Percentiles rank a stretch among this genome's conserved stretches.
phyloP scores from a whole-genome alignment of 2,113 vertebrate genomes.

The Oreochromis spilurus region DNA sequence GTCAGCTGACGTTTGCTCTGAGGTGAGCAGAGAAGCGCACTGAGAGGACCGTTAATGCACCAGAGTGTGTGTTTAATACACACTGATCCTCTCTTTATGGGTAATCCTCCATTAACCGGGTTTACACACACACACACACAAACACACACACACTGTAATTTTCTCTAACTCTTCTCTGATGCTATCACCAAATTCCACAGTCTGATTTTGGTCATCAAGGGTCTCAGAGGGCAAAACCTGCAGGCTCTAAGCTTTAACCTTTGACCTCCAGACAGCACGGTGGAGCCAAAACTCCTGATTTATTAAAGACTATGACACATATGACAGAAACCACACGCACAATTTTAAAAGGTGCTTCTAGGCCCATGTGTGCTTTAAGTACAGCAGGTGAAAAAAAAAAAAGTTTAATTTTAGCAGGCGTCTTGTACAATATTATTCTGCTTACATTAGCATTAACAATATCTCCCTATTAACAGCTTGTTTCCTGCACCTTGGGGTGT shows the following conservation, averaged over 20 bases:
- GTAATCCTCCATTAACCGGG: conserved; percentile 49
- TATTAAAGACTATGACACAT: background rate
- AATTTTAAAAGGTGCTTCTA: background rate
- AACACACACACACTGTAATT: background rate
- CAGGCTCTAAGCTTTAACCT: background rate
- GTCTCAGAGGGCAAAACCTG: background rate
- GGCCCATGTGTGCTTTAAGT: background rate
- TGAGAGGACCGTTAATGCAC: conserved; percentile 21
- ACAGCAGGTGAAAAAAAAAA: background rate
- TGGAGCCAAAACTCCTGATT: background rate
- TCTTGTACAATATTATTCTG: background rate
- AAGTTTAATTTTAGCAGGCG: background rate
- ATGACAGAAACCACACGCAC: background rate
- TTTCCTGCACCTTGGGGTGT: background rate
- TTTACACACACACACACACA: background rate
- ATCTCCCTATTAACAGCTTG: background rate
- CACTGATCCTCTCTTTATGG: conserved; percentile 33
- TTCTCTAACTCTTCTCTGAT: background rate
- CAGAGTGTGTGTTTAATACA: conserved; percentile 42
- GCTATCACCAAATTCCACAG: background rate
- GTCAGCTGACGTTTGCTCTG: background rate
- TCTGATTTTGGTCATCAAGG: background rate
- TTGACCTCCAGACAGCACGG: background rate
- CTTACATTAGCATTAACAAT: background rate
- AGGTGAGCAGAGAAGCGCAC: conserved; percentile 8